Evolutionary conservation across 2,888 invertebrate genomes (phyloP).

Genomic region (Himalopsyche tibetana): DNA sequence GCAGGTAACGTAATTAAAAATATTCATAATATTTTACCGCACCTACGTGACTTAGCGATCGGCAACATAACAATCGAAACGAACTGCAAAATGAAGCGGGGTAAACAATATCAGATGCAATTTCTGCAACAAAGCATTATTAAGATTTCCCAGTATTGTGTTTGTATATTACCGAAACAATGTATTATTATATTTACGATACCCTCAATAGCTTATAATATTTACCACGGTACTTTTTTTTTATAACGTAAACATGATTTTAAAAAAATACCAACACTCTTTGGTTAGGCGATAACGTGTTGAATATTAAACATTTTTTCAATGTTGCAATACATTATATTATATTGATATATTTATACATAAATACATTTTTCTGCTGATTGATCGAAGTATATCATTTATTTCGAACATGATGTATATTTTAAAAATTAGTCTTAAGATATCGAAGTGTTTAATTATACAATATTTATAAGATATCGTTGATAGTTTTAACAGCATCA

Average conservation of each 20-base stretch:
- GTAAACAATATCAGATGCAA: constrained; percentile 12
- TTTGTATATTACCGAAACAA: neutral
- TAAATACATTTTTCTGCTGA: too few relatives aligned
- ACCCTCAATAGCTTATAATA: neutral
- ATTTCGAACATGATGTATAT: too few relatives aligned
- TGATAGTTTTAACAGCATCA: too few relatives aligned
- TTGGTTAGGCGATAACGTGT: too few relatives aligned
- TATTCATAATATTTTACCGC: neutral
- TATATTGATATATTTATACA: too few relatives aligned
- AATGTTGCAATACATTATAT: too few relatives aligned
- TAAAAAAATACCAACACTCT: too few relatives aligned
- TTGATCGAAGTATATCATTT: too few relatives aligned
- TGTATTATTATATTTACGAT: neutral
- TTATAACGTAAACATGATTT: neutral
- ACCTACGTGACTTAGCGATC: neutral
- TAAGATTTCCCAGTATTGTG: constrained; percentile 15
- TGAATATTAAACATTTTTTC: too few relatives aligned
- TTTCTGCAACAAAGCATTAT: constrained; percentile 19
- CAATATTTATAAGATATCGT: too few relatives aligned
- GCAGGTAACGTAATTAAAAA: constrained; percentile 10
- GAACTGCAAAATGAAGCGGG: neutral
- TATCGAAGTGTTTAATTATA: too few relatives aligned
- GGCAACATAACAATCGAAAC: constrained; percentile 17
- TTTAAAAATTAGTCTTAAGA: too few relatives aligned
- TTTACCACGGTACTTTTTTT: neutral